These are phyloP conservation scores for Scaptomyza graminum DNA, from an alignment of 1,140 invertebrate genomes.

Conservation along the genomic window DNA sequence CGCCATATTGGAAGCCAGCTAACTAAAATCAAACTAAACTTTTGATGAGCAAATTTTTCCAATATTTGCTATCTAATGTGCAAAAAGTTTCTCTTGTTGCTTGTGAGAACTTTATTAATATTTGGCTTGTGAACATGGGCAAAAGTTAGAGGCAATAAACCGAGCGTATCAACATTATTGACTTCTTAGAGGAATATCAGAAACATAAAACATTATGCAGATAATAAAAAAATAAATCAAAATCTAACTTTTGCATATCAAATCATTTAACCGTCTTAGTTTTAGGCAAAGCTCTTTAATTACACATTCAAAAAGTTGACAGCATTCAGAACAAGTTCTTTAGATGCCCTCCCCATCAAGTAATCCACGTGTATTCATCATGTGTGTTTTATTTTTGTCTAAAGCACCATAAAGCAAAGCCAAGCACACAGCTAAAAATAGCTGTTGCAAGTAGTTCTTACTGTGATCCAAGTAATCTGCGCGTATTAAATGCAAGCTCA, in stretches of 20 bases:
- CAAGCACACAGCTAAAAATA: constrained; percentile 27
- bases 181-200: background rate
- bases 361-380: background rate
- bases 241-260: too few relatives aligned
- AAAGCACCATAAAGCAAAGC: constrained; percentile 31
- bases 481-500: constrained; percentile 42
- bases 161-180: background rate
- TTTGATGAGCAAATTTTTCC: constrained; percentile 24
- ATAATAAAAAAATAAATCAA: too few relatives aligned
- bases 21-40: constrained; percentile 25
- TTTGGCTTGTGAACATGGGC: background rate
- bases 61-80: constrained; percentile 22
- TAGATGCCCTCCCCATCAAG: background rate
- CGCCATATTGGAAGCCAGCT: constrained; percentile 15
- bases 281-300: background rate
- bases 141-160: background rate
- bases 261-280: too few relatives aligned
- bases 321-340: background rate
- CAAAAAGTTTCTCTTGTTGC: background rate
- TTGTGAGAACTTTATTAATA: background rate
- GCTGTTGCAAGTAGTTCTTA: background rate
- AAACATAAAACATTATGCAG: background rate
- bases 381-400: background rate
- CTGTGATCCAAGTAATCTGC: constrained; percentile 41
- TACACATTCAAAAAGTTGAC: background rate